A percentile compares a stretch with the other conserved stretches of the same genome.
phyloP scores from a whole-genome alignment of 2,113 vertebrate species.

The Leptosomus discolor region DNA sequence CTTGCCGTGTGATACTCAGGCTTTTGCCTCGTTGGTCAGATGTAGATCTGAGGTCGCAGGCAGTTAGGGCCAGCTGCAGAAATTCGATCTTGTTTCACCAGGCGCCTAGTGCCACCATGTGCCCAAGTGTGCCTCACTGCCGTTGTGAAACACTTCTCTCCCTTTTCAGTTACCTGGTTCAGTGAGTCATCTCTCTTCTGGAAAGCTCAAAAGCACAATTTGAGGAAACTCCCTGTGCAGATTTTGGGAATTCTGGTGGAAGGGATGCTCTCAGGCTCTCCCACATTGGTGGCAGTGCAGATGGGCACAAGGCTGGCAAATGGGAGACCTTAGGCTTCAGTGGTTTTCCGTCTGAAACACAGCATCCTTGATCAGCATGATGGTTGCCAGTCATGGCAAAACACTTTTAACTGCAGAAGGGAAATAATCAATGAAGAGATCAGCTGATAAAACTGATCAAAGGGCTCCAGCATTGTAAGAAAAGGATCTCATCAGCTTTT shows the following conservation, averaged over 20 bases:
- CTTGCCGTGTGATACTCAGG: background rate
- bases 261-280: background rate
- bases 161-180: background rate
- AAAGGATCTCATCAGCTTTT: background rate
- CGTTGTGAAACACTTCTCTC: rapidly evolving
- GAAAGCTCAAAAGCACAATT: background rate
- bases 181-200: background rate
- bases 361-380: background rate
- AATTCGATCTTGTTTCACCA: background rate
- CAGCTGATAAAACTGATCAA: background rate
- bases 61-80: background rate
- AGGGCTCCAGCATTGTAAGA: background rate
- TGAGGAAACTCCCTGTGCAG: background rate
- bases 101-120: background rate
- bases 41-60: background rate
- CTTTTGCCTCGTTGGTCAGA: background rate
- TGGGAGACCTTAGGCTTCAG: background rate
- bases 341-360: background rate
- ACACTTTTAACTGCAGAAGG: background rate
- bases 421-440: background rate
- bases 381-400: background rate
- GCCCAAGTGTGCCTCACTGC: background rate
- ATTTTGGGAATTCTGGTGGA: background rate
- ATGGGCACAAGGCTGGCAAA: background rate
- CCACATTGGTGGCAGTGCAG: background rate